Evolutionary conservation across 2,113 vertebrate species (phyloP).

Genomic region (Abramis brama): DNA sequence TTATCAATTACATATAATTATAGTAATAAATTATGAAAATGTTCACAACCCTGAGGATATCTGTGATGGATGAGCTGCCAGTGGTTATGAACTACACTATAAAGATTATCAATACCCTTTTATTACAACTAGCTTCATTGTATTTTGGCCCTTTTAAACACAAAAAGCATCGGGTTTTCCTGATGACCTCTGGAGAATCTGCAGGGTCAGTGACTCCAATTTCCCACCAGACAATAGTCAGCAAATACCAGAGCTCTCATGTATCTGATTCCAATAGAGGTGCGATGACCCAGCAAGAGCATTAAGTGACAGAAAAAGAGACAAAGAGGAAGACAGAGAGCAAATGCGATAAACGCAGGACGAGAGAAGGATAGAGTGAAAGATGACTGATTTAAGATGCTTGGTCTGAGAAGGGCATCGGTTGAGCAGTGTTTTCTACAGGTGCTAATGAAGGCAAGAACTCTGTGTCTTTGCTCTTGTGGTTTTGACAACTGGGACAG

Average conservation of each 20-base stretch:
- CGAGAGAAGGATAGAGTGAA: constrained; percentile 8
- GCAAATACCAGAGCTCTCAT: constrained; percentile 58
- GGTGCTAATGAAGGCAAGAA: constrained; percentile 21
- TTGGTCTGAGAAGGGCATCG: constrained; percentile 44
- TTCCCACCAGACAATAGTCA: constrained; percentile 53
- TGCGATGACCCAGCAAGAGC: constrained; percentile 52
- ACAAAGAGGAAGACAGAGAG: constrained; percentile 5
- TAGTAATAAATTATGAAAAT: background rate
- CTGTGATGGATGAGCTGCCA: background rate
- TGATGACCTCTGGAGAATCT: constrained; percentile 46
- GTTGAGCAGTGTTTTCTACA: constrained; percentile 29
- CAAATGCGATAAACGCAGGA: constrained; percentile 1
- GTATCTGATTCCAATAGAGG: constrained; percentile 54
- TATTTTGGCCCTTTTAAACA: background rate
- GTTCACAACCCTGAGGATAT: constrained; percentile 4
- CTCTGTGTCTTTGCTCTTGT: constrained; percentile 24
- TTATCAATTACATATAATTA: constrained; percentile 8
- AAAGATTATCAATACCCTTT: background rate
- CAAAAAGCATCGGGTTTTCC: constrained; percentile 41
- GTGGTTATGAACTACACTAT: background rate
- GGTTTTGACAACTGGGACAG: constrained; percentile 30
- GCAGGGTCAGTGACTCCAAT: constrained; percentile 48
- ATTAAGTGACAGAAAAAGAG: constrained; percentile 44
- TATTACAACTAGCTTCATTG: background rate
- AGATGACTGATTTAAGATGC: constrained; percentile 51